Evolutionary conservation across 2,888 invertebrate species (phyloP).

Genomic region (Orchesellides sinensis): DNA sequence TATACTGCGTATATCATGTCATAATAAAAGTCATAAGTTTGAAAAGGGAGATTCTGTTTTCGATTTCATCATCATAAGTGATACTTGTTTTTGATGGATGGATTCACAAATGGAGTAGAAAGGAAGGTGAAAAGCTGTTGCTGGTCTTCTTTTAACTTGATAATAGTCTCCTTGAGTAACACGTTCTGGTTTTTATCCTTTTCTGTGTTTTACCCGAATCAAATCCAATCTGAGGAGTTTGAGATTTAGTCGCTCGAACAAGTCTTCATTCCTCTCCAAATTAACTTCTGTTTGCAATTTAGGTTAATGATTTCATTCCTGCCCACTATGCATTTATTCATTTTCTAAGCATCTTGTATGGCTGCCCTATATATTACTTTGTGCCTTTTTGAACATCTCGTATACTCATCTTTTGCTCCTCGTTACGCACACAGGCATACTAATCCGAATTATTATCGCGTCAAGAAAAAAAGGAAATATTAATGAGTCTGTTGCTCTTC

Average conservation of each 20-base stretch:
- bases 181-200: neutral
- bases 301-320: conserved; percentile 69
- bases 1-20: neutral
- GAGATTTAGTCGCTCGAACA: neutral
- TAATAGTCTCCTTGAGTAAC: neutral
- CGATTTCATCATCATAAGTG: conserved; percentile 30
- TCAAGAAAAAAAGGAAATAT: conserved; percentile 25
- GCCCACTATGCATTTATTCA: conserved; percentile 27
- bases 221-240: neutral
- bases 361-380: conserved; percentile 45
- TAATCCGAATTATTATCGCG: conserved; percentile 66
- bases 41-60: conserved; percentile 48
- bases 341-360: conserved; percentile 15
- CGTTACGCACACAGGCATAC: conserved; percentile 60
- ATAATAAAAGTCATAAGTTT: neutral
- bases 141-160: neutral
- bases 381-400: neutral
- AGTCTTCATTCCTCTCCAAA: neutral
- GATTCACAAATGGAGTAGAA: conserved; percentile 39
- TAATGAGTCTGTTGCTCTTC: conserved; percentile 9
- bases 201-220: too few species aligned
- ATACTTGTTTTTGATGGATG: neutral
- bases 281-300: conserved; percentile 27
- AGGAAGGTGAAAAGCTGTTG: conserved; percentile 38
- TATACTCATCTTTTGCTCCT: conserved; percentile 5